phyloP scores from a whole-genome alignment of 2,888 invertebrate species.

The Noctua pronuba region DNA sequence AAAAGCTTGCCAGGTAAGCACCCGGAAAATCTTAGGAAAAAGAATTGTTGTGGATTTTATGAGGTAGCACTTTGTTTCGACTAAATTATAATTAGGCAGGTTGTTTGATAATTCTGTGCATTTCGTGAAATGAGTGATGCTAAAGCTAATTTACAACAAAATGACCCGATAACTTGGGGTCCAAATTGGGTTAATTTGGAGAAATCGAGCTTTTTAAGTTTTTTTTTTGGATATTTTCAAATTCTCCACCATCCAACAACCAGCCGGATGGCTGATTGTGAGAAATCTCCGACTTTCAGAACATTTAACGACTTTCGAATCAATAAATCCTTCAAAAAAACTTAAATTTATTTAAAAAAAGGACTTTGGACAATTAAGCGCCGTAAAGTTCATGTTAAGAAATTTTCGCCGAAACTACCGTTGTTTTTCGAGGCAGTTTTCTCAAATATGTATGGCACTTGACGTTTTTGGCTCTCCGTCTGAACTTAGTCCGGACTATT shows the following conservation, averaged over 20 bases:
- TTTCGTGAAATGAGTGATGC: not conserved
- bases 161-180: not conserved
- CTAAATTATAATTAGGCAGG: not conserved
- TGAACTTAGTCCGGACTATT: not conserved
- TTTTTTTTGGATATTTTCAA: too few species aligned
- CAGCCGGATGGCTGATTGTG: too few species aligned
- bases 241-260: too few species aligned
- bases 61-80: not conserved
- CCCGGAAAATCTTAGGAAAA: not conserved
- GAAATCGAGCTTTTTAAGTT: too few species aligned
- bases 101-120: not conserved
- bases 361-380: too few species aligned
- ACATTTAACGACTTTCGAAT: too few species aligned
- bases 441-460: not conserved
- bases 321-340: not conserved
- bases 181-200: not conserved
- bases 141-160: not conserved
- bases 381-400: too few species aligned
- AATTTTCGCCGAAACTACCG: too few species aligned
- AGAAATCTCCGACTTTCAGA: too few species aligned
- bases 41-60: not conserved
- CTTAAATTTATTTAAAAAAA: too few species aligned
- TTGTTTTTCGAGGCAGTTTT: not conserved
- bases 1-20: constrained; percentile 1
- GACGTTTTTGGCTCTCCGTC: not conserved